Percentiles rank a stretch among this genome's conserved stretches.
These are phyloP conservation scores for Entomyzon cyanotis DNA, from an alignment of 2,113 vertebrate genomes.

Conservation along the genomic window DNA sequence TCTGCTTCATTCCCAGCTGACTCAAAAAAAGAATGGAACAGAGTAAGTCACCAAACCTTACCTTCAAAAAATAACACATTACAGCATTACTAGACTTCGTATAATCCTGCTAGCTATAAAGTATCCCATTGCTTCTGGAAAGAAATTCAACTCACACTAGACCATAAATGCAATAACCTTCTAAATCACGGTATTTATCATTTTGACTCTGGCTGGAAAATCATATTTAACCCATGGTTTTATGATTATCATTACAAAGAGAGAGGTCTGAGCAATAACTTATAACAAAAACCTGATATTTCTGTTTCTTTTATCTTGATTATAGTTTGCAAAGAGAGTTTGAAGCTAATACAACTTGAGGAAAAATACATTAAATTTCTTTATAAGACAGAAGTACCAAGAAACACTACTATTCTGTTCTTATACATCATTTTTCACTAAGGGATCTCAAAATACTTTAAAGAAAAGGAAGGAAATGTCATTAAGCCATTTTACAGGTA, in stretches of 20 bases:
- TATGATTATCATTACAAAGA: not conserved
- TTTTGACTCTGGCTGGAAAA: not conserved
- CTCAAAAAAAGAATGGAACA: not conserved
- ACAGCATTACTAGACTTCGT: not conserved
- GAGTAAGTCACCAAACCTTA: not conserved
- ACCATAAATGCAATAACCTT: not conserved
- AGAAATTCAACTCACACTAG: not conserved
- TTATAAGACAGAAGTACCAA: not conserved
- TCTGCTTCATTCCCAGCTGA: not conserved
- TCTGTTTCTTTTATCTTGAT: not conserved
- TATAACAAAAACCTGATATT: not conserved
- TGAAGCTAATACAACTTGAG: not conserved
- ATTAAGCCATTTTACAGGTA: constrained; percentile 36
- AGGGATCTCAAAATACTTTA: not conserved
- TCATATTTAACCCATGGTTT: not conserved
- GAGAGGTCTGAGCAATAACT: not conserved
- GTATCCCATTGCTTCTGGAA: not conserved
- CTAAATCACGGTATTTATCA: not conserved
- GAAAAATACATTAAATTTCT: not conserved
- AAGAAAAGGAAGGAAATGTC: constrained; percentile 41
- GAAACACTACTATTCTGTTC: not conserved
- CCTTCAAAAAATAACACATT: not conserved
- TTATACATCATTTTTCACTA: not conserved
- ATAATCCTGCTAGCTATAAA: not conserved
- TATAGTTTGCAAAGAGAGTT: not conserved